Conservation (phyloP, 37 sponge, comb jelly and placozoan species). For the Agelas oroides region DNA sequence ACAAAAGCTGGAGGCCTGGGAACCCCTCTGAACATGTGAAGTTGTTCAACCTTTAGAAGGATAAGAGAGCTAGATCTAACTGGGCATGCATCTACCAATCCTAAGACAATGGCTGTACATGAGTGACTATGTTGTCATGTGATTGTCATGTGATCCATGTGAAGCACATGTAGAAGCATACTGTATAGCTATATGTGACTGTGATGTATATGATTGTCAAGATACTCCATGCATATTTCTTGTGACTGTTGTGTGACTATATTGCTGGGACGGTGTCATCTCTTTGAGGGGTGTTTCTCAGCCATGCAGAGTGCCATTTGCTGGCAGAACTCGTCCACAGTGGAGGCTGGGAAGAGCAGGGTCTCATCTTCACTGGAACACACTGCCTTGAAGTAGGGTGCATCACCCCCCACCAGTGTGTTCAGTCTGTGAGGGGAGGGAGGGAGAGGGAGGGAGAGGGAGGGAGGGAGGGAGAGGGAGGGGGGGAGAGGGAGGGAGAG, state of each 20-base stretch:
- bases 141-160: too few relatives aligned
- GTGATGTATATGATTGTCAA: too few relatives aligned
- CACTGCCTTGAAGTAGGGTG: conserved; percentile 82
- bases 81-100: too few relatives aligned
- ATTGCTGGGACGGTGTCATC: not conserved
- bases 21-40: too few relatives aligned
- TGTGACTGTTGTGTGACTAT: too few relatives aligned
- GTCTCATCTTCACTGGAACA: conserved; percentile 81
- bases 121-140: too few relatives aligned
- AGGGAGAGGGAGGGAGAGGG: not conserved
- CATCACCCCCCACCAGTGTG: conserved; percentile 40
- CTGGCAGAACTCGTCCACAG: conserved; percentile 65
- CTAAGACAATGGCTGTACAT: too few relatives aligned
- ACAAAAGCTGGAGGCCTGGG: too few relatives aligned
- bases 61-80: too few relatives aligned
- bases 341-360: conserved; percentile 70
- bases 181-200: not conserved
- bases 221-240: too few relatives aligned
- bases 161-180: not conserved
- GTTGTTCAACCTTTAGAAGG: too few relatives aligned
- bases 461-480: conserved; percentile 1
- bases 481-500: too few relatives aligned
- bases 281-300: conserved; percentile 61
- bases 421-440: conserved; percentile 43
- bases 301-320: conserved; percentile 66